Percentiles rank a stretch among this genome's conserved stretches.
These are phyloP conservation scores for Dryocosmus kuriphilus DNA, from an alignment of 2,888 invertebrate genomes.

Conservation along the genomic window DNA sequence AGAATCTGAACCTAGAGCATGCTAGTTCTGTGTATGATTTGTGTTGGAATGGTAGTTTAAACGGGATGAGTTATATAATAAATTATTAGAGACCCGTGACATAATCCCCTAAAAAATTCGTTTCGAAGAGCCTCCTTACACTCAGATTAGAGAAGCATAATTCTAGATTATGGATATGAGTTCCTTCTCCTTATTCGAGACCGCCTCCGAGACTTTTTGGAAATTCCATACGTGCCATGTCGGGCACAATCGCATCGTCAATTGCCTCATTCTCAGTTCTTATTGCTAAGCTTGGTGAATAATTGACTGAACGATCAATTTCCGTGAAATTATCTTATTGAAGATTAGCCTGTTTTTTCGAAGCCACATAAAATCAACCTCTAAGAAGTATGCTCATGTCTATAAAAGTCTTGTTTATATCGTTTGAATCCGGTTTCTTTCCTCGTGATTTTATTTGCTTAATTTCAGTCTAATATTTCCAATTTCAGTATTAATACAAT, in stretches of 20 bases:
- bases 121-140: neutral
- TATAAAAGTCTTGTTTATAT: neutral
- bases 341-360: conserved; percentile 1
- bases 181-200: conserved; percentile 11
- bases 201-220: conserved; percentile 12
- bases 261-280: neutral
- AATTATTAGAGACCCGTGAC: conserved; percentile 11
- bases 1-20: neutral
- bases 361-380: neutral
- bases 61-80: conserved; percentile 15
- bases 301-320: conserved; percentile 19
- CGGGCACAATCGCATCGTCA: neutral
- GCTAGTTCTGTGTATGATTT: conserved; percentile 8
- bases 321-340: conserved; percentile 9
- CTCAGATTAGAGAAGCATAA: conserved; percentile 11
- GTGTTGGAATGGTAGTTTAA: neutral
- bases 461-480: neutral
- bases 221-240: neutral
- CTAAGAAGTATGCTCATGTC: neutral
- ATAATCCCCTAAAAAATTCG: conserved; percentile 23
- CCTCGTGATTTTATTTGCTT: neutral
- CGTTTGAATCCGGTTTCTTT: neutral
- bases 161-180: conserved; percentile 38
- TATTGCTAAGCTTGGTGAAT: conserved; percentile 5
- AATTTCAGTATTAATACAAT: neutral